These are phyloP conservation scores for Toxotes jaculatrix DNA, from an alignment of 2,113 vertebrate genomes.

Conservation along the genomic window DNA sequence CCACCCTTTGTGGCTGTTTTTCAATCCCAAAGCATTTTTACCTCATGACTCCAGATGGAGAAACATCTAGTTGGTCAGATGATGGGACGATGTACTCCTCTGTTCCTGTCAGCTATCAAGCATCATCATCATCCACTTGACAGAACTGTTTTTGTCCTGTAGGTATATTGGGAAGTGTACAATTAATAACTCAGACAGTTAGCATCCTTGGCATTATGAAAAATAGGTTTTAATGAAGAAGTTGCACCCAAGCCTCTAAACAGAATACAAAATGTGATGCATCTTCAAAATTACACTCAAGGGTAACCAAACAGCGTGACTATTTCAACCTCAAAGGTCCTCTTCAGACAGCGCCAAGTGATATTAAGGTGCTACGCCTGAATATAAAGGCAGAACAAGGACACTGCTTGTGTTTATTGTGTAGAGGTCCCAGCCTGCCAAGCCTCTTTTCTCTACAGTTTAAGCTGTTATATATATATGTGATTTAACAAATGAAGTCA, in stretches of 20 bases:
- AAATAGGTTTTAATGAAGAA: conserved; percentile 32
- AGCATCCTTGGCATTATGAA: conserved; percentile 47
- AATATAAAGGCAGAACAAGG: conserved; percentile 52
- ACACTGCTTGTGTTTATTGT: conserved; percentile 18
- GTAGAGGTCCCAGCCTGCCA: not conserved
- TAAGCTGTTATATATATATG: conserved; percentile 7
- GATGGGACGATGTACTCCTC: not conserved
- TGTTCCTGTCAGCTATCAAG: conserved; percentile 25
- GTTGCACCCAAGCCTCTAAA: conserved; percentile 27
- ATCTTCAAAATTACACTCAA: conserved; percentile 47
- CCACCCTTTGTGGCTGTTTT: not conserved
- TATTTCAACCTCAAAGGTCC: conserved; percentile 33
- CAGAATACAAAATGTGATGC: conserved; percentile 27
- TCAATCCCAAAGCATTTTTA: conserved; percentile 4
- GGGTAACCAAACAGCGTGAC: conserved; percentile 19
- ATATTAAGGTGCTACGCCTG: conserved; percentile 25
- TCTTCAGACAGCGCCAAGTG: conserved; percentile 25
- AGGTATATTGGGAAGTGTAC: conserved; percentile 17
- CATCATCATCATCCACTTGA: conserved; percentile 12
- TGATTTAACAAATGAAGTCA: conserved; percentile 11
- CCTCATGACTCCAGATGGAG: not conserved
- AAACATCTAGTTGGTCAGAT: conserved; percentile 23
- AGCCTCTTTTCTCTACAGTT: not conserved
- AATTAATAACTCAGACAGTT: conserved; percentile 36
- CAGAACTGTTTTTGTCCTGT: conserved; percentile 12